A percentile compares a stretch with the other conserved stretches of the same genome.
These are phyloP conservation scores for Pollenia angustigena DNA, from an alignment of 2,888 invertebrate species.

Conservation along the genomic window DNA sequence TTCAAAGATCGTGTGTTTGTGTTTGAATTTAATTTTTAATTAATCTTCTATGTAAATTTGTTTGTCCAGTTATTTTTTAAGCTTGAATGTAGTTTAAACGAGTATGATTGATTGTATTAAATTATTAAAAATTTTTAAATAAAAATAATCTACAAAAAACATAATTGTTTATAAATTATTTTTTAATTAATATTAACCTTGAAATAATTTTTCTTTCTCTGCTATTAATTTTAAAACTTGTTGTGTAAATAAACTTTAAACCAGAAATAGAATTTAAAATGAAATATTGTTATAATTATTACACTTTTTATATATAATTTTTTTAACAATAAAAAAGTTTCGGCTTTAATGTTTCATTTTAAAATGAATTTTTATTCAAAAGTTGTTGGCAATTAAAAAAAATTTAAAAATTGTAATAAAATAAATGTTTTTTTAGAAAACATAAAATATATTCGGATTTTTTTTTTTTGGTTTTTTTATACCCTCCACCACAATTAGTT, in stretches of 20 bases:
- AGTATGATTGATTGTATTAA: constrained; percentile 58
- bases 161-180: constrained; percentile 62
- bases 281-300: constrained; percentile 42
- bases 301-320: constrained; percentile 4
- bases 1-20: constrained; percentile 4
- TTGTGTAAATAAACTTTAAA: constrained; percentile 76
- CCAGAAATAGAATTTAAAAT: constrained; percentile 65
- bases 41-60: constrained; percentile 71
- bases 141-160: constrained; percentile 47
- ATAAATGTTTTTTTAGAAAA: neutral
- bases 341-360: constrained; percentile 64
- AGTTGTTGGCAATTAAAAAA: neutral
- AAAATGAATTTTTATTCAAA: constrained; percentile 66
- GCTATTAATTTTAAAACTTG: constrained; percentile 51
- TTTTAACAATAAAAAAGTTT: constrained; percentile 35
- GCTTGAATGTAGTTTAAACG: constrained; percentile 42
- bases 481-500: no score
- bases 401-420: neutral
- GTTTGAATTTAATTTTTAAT: constrained; percentile 52
- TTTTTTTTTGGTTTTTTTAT: no score
- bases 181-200: constrained; percentile 50
- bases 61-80: constrained; percentile 55
- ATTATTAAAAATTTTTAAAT: constrained; percentile 64
- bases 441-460: neutral
- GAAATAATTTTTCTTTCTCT: constrained; percentile 38